Evolutionary conservation across 2,797 vertebrate species (phyloP).

Genomic region (Halcyon smyrnensis): DNA sequence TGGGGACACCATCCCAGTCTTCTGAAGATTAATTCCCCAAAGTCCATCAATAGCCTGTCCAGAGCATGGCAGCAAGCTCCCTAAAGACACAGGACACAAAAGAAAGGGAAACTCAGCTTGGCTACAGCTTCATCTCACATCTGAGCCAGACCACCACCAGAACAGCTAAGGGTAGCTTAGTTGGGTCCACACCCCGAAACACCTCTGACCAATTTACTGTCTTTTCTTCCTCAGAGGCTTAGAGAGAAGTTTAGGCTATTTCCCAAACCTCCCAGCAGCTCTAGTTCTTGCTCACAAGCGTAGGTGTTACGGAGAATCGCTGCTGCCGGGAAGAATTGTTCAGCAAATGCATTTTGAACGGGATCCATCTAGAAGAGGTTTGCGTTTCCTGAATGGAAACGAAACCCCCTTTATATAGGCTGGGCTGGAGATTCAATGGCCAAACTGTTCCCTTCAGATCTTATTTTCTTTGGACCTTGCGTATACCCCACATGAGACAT

Average conservation of each 20-base stretch:
- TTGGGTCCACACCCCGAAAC: background rate
- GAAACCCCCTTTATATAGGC: conserved; percentile 22
- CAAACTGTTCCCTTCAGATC: conserved; percentile 41
- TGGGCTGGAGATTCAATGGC: background rate
- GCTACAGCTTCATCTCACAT: background rate
- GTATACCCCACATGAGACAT: conserved; percentile 51
- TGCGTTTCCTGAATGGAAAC: conserved; percentile 38
- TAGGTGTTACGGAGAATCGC: background rate
- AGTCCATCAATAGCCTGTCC: background rate
- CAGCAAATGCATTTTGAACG: background rate
- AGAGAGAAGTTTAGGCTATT: background rate
- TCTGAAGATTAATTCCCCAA: accelerated
- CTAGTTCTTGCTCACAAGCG: background rate
- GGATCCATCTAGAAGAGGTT: conserved; percentile 14
- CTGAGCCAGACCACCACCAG: background rate
- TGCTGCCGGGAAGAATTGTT: conserved; percentile 6
- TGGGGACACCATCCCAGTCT: background rate
- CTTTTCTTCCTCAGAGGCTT: background rate
- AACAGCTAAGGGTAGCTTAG: no score
- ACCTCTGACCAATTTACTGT: accelerated
- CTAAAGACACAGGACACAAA: background rate
- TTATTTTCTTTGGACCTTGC: conserved; percentile 60
- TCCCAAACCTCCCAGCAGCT: background rate
- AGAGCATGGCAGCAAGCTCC: accelerated
- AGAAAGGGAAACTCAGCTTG: background rate